These are phyloP conservation scores for Dendronephthya gigantea DNA, from an alignment of 64 coral and sea anemone genomes.

Conservation along the genomic window DNA sequence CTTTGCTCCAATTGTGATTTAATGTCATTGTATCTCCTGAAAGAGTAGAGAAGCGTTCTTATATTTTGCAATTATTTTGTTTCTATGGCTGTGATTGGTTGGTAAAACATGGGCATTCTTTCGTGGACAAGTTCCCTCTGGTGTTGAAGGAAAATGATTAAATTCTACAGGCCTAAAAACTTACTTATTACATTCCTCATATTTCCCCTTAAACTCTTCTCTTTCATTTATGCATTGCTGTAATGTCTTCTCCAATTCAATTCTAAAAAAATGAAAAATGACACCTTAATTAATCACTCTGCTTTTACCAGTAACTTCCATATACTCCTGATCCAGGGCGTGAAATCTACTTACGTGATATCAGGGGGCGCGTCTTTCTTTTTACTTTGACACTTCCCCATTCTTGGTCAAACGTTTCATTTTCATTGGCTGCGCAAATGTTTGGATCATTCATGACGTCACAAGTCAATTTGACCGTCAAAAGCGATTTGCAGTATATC, in stretches of 20 bases:
- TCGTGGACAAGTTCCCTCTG: too few species aligned
- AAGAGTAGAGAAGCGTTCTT: neutral
- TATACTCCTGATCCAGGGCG: neutral
- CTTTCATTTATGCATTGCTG: neutral
- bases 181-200: neutral
- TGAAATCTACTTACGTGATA: neutral
- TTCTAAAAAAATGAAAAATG: neutral
- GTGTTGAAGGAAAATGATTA: too few species aligned
- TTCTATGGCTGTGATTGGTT: too few species aligned
- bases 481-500: neutral
- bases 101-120: too few species aligned
- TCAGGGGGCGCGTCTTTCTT: neutral
- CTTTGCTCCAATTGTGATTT: neutral
- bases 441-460: neutral
- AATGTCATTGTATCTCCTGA: neutral
- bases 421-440: neutral
- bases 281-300: too few species aligned
- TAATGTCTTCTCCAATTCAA: constrained; percentile 8
- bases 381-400: constrained; percentile 1
- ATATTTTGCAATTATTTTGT: too few species aligned
- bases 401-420: neutral
- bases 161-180: neutral
- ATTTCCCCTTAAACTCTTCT: neutral
- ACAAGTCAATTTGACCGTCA: neutral
- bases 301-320: neutral